Evolutionary conservation across 2,888 invertebrate genomes (phyloP), one percentile per base, ranked within the genome.

Genomic region (Trichogramma dendrolimi): DNA sequence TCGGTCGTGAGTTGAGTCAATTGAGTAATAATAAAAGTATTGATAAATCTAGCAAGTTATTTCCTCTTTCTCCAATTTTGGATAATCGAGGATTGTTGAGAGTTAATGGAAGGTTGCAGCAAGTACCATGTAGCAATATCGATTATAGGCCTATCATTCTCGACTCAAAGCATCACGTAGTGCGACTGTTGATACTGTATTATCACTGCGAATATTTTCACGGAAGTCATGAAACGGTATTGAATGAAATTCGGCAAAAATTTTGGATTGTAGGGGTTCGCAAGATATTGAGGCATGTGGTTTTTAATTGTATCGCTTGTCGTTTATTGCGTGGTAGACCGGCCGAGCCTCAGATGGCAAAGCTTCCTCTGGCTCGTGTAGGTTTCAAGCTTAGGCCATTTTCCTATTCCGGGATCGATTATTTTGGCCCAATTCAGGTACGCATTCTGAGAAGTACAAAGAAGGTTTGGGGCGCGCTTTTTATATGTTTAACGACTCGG

Each of bases 401-500:
- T 38, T 62, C 60, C 0, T 10, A 61, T 27, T 56, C 55, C 6
- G 67, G 68, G 1, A 27, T 67, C 1, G 67, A 69, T 42, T 65
- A 62, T 27, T 68, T 68, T 44, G 67, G 68, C 1, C 69, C 67
- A 5, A 64, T 67, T 50, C 46, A 41, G 7, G 64, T 69, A 1
- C 43, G 14, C n/a, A 56, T 47, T 7, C 40, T 6, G n/a, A 14
- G 11, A 41, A 63, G 5, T 11, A 52, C 2, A 62, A 68, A 47
- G 63, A 66, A 46, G 50, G 65, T n/a, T 43, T 67, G 62, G 51
- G 67, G 67, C 2, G 65, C 58, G 0, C 7, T 68, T n/a, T 69
- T 69, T 46, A 65, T 67, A 1, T 68, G 69, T 27, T 40, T 66
- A 5, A 67, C 64, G 0, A 61, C 62, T 1, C 39, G 66, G 42